phyloP scores from a whole-genome alignment of 2,888 invertebrate species.

The Eupithecia insigniata region DNA sequence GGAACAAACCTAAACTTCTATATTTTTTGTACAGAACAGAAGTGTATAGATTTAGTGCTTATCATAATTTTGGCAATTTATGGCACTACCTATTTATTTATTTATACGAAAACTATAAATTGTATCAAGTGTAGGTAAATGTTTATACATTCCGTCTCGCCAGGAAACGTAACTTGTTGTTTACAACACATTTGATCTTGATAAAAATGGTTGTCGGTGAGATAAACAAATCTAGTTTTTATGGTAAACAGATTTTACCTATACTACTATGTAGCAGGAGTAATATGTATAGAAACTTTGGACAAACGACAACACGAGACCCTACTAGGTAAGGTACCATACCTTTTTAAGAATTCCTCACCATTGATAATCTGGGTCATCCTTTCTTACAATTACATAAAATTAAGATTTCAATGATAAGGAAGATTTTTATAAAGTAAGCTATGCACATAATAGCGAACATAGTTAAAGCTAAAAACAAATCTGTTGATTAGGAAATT shows the following conservation, averaged over 20 bases:
- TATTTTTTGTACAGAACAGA: not conserved
- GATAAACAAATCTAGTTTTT: slow-evolving; percentile 15
- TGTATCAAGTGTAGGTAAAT: slow-evolving; percentile 4
- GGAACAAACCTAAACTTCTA: not conserved
- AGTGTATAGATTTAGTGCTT: not conserved
- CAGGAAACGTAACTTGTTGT: slow-evolving; percentile 14
- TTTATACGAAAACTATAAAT: slow-evolving; percentile 3
- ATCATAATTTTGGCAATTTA: not conserved
- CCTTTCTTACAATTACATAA: not conserved
- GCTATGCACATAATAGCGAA: not conserved
- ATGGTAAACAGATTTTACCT: not conserved
- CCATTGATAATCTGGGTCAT: not conserved
- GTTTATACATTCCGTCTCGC: not conserved
- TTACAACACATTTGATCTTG: slow-evolving; percentile 8
- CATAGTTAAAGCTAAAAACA: not conserved
- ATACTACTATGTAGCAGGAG: no score
- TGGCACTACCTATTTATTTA: not conserved
- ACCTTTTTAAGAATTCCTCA: not conserved
- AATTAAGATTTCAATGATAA: not conserved
- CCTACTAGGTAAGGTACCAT: not conserved
- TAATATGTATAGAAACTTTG: no score
- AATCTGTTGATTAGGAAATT: not conserved
- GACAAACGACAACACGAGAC: not conserved
- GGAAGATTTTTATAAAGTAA: not conserved
- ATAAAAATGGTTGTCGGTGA: slow-evolving; percentile 15